Base-by-base conservation (phyloP, 2,113 vertebrate genomes). In the Anoura caudifer region DNA sequence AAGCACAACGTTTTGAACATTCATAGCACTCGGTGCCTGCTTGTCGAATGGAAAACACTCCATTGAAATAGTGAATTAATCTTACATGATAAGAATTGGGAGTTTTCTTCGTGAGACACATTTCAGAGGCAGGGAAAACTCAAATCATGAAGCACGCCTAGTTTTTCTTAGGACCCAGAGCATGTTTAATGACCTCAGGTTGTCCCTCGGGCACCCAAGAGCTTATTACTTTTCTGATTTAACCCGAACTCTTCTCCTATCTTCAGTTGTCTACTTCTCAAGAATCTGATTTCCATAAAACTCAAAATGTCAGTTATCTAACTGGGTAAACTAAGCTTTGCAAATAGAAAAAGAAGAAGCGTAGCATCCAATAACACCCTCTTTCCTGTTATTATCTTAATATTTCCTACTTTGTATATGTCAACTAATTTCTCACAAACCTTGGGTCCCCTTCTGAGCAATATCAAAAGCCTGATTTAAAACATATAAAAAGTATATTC, bases 371-470 rank as follows among this genome's bases (percentile, higher is more conserved):
- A 22, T 38, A 95, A 79, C 17, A 93, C 7, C 22, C 6, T 13
- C 15, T 14, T 76, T 94, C 13, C n/a, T 47, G 15, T 16, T 24
- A 73, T 69, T 70, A 56, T 79, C 67, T 79, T 61, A 72, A 4
- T 50, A 38, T 33, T 79, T 88, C 19, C 24, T 36, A 52, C 70
- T 81, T 80, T 90, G 10, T 52, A 17, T 77, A 14, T 28, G 85
- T 67, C 13, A 92, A 36, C 75, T 82, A 59, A 31, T 81, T 82
- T 92, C 38, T 89, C 59, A 86, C 4, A 97, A 87, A 88, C 36
- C 54, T 36, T 92, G 33, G 4, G 17, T 76, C 33, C n/a, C 22
- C 47, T 22, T 17, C 31, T 28, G 47, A 94, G 31, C 26, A 65
- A 88, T 38, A 88, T 47, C 75, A 47, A 90, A 93, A 91, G n/a